phyloP scores from a whole-genome alignment of 2,113 vertebrate species.

The Regulus satrapa region DNA sequence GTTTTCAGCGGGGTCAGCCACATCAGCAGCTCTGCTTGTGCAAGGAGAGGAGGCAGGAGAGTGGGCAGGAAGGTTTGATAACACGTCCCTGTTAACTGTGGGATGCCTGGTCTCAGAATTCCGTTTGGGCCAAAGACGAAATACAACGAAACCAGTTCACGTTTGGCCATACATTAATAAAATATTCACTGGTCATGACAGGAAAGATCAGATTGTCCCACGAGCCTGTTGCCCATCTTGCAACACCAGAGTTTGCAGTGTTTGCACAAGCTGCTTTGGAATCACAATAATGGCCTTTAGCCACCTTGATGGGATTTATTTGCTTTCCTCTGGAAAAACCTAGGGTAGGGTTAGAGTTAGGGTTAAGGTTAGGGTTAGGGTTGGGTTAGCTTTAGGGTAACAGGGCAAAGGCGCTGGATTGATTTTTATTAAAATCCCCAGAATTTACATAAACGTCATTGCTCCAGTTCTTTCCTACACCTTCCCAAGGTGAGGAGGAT shows the following conservation, averaged over 20 bases:
- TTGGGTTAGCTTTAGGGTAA: no score
- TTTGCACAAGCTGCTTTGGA: neutral
- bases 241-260: neutral
- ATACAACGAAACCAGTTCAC: neutral
- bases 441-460: neutral
- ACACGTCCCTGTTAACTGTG: fast-evolving
- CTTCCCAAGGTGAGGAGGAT: neutral
- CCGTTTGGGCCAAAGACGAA: neutral
- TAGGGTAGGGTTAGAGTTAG: no score
- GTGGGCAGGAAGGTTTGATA: neutral
- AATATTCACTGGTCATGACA: neutral
- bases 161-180: neutral
- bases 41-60: neutral
- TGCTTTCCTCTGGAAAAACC: neutral
- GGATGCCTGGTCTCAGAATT: neutral
- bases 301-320: neutral
- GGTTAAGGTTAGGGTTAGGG: no score
- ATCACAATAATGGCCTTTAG: neutral
- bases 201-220: neutral
- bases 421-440: neutral
- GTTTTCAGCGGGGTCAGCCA: neutral
- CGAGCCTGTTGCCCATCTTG: neutral
- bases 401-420: neutral
- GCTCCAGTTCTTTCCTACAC: neutral
- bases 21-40: neutral